Evolutionary conservation across 2,797 vertebrate genomes (phyloP), one percentile per base, ranked within the genome.

Genomic region (Fringilla coelebs): DNA sequence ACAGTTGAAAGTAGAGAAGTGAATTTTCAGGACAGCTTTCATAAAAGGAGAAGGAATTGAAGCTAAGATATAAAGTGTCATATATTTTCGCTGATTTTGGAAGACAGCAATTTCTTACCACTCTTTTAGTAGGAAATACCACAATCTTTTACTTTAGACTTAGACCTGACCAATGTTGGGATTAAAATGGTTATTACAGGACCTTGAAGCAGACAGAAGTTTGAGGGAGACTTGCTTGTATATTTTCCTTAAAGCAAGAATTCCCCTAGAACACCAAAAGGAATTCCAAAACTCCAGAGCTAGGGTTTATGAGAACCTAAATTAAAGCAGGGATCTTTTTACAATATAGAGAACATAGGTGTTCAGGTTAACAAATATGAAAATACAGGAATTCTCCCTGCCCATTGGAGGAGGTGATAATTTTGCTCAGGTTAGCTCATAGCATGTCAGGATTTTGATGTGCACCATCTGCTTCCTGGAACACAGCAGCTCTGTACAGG

Each of bases 241-340:
- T 93, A 43, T 89, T 92, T 93, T 91, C 8, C 51, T 88, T 79
- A 75, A n/a, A 29, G 18, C 26, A 88, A 70, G 57, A 74, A 67
- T 74, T 36, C 10, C 26, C 18, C 11, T 15, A 34, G 73, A 92
- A 63, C 48, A 77, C 18, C n/a, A 71, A 55, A 71, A 92, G 11
- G 68, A 77, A 89, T 93, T 94, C 55, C 57, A 80, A 67, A 93
- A 63, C 18, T 85, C 25, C 28, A 7, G 31, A 78, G 9, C 17
- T n/a, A 31, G 51, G 5, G 25, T 68, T 84, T 89, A 65, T 84
- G 29, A 92, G 66, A 88, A 86, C 13, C 20, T 86, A 52, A 93
- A 71, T 21, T 84, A 49, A 91, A 84, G 11, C 4, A 51, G 7
- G 16, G 18, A 41, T 74, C 15, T 85, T 89, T 90, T 92, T 71